A percentile compares a stretch with the other conserved stretches of the same genome.
phyloP scores from a whole-genome alignment of 2,113 vertebrate species.

The Cephalopterus ornatus region DNA sequence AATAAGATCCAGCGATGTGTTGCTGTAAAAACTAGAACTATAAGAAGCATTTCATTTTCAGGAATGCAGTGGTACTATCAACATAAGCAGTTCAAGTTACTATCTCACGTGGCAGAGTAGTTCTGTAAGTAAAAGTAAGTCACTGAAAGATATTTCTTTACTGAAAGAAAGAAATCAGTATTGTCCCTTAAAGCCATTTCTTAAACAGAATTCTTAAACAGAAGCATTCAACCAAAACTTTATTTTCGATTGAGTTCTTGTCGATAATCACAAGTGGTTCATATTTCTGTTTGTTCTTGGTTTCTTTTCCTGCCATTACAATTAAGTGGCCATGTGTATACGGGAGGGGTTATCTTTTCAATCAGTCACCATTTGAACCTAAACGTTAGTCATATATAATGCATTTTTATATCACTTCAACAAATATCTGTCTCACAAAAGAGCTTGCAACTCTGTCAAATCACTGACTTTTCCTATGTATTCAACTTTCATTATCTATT shows the following conservation, averaged over 20 bases:
- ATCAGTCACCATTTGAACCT: background rate
- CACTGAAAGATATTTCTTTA: background rate
- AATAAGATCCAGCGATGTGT: background rate
- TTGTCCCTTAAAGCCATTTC: background rate
- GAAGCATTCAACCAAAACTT: background rate
- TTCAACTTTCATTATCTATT: background rate
- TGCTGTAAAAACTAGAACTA: slow-evolving; percentile 8
- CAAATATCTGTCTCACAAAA: background rate
- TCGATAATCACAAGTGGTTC: background rate
- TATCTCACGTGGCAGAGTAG: background rate
- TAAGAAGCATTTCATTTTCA: slow-evolving; percentile 19
- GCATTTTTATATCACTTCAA: background rate
- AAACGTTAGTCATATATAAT: background rate
- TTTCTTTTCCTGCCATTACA: background rate
- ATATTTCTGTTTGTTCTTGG: background rate
- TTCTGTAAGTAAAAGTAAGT: background rate
- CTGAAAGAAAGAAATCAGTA: background rate
- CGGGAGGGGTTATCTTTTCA: background rate
- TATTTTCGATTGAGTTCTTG: background rate
- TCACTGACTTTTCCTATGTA: background rate
- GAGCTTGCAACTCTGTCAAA: background rate
- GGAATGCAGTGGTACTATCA: slow-evolving; percentile 4
- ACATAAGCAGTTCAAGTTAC: background rate
- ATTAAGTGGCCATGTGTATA: background rate
- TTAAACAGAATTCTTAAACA: background rate